Evolutionary conservation across 1,140 invertebrate species (phyloP).

Genomic region (Coptotermes formosanus): DNA sequence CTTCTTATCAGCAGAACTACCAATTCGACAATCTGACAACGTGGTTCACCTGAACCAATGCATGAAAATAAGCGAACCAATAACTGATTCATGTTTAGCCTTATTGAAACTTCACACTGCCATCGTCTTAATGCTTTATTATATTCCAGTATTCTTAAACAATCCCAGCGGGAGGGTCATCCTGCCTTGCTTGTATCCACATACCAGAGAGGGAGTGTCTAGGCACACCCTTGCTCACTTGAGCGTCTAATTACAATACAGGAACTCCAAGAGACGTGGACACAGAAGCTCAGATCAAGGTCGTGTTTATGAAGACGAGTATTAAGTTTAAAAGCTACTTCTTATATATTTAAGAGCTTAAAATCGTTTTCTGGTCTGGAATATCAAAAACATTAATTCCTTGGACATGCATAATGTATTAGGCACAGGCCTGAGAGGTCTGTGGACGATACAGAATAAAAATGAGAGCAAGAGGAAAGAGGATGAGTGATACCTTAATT

Average conservation of each 20-base stretch:
- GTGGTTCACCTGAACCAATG: not conserved
- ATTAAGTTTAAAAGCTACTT: not conserved
- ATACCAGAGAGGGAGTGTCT: not conserved
- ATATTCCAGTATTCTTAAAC: not conserved
- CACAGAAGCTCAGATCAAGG: conserved; percentile 9
- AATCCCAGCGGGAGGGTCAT: not conserved
- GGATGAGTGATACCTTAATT: not conserved
- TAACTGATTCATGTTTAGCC: not conserved
- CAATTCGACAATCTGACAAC: not conserved
- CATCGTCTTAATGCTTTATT: not conserved
- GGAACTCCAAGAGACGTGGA: not conserved
- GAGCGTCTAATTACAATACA: not conserved
- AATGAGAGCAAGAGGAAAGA: not conserved
- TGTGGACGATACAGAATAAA: not conserved
- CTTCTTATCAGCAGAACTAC: too few relatives aligned
- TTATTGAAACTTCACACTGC: not conserved
- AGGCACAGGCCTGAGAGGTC: not conserved
- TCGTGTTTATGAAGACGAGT: not conserved
- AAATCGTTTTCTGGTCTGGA: not conserved
- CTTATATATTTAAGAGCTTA: not conserved
- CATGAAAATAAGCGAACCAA: not conserved
- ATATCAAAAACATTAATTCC: not conserved
- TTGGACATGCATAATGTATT: not conserved
- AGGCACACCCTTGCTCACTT: not conserved
- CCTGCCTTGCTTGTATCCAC: not conserved